Conservation (phyloP, 2,797 vertebrate genomes). For the Emys orbicularis region DNA sequence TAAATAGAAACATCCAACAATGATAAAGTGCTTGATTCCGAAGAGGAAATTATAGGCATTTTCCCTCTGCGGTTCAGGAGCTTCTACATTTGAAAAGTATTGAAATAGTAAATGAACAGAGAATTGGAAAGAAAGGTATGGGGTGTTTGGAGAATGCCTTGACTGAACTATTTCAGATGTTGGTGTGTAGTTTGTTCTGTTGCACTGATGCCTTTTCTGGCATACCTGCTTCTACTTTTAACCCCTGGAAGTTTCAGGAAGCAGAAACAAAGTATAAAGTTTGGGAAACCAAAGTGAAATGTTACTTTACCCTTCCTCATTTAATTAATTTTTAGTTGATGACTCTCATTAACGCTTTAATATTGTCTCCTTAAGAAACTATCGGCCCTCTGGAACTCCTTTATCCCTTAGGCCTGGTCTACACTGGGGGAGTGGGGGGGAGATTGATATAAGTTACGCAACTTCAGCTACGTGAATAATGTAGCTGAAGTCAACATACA, state of each 20-base stretch:
- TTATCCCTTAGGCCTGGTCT: too few relatives aligned
- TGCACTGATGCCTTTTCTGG: neutral
- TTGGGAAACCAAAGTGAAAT: neutral
- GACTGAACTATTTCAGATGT: neutral
- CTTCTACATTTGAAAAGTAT: slow-evolving; percentile 31
- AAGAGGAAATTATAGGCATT: neutral
- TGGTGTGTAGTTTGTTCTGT: neutral
- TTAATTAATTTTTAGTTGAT: neutral
- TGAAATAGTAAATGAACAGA: neutral
- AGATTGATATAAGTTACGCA: too few relatives aligned
- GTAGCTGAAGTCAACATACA: too few relatives aligned
- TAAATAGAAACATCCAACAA: neutral
- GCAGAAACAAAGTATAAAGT: slow-evolving; percentile 5
- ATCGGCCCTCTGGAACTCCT: too few relatives aligned
- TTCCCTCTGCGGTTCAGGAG: neutral
- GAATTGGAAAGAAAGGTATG: slow-evolving; percentile 71
- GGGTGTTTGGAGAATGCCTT: slow-evolving; percentile 1
- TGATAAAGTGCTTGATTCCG: neutral
- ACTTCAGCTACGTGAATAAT: too few relatives aligned
- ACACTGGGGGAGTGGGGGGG: too few relatives aligned
- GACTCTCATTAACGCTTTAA: neutral
- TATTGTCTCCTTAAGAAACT: too few relatives aligned
- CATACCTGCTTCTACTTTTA: slow-evolving; percentile 12
- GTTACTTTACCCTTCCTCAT: slow-evolving; percentile 3
- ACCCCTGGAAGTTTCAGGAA: neutral